Evolutionary conservation across 1,140 invertebrate genomes (phyloP), one percentile per base, ranked within the genome.

Genomic region (Fragariocoptes setiger): DNA sequence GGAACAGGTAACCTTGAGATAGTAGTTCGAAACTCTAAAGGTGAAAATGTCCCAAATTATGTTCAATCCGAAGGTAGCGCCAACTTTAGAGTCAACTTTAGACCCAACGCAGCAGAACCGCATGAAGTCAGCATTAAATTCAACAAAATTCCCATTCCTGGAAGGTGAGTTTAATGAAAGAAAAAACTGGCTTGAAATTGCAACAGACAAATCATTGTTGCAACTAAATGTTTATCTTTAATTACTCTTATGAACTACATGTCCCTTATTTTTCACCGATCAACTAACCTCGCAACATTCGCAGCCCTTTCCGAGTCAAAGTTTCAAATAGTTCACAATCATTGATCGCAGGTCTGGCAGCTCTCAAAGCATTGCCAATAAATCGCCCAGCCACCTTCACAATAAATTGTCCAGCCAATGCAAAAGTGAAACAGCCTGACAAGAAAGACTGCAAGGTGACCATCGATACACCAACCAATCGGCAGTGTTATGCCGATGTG

Each of bases 41-140:
- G 82, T 3, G 71, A 80, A 52, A 95, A 94, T 62, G 86, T 97
- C 4, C 88, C 88, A 4, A 94, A 94, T 62, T 94, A 88, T 57
- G 86, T 95, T 1, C 79, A 92, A 53, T 82, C 79, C 35, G 85
- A 92, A 64, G 83, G 82, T 19, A 90, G 94, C 59, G 86, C 86
- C 0, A 71, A 76, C 50, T 92, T 95, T 50, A 59, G 71, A 51
- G 86, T 95, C 2, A 90, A 90, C 56, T 97, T 95, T 56, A 90
- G 88, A 51, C 88, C 86, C 0, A 77, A 46, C 3, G 51, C 52
- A 45, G 39, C 48, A 15, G 43, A 42, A 19, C 46, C 48, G n/a
- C 59, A 62, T 45, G 42, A 47, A 13, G 50, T 66, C 18, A 85
- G 77, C 43, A 79, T 94, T 21, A 70, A 83, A 47, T 95, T 95